phyloP scores from a whole-genome alignment of 1,140 invertebrate species.

The Drosophila fuyamai region DNA sequence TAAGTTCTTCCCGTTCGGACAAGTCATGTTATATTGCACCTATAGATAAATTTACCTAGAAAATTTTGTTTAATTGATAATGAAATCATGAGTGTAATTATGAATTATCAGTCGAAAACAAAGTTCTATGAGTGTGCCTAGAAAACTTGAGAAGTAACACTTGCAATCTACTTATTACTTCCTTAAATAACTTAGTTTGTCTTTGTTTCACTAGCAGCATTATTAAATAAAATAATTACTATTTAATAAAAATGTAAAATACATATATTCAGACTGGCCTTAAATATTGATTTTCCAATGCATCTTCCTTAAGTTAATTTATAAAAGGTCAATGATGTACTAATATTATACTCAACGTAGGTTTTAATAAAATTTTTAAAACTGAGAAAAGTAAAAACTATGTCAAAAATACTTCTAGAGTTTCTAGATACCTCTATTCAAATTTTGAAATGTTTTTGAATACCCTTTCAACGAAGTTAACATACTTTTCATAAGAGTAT shows the following conservation, averaged over 20 bases:
- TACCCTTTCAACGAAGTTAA: not conserved
- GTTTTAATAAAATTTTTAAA: too few relatives aligned
- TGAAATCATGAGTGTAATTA: constrained; percentile 24
- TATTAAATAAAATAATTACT: too few relatives aligned
- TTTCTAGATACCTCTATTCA: too few relatives aligned
- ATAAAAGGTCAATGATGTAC: too few relatives aligned
- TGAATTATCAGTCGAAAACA: not conserved
- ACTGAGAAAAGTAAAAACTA: too few relatives aligned
- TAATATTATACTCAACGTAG: too few relatives aligned
- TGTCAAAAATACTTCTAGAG: too few relatives aligned
- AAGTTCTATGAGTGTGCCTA: not conserved
- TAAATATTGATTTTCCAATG: too few relatives aligned
- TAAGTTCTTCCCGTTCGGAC: constrained; percentile 25
- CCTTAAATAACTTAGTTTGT: not conserved
- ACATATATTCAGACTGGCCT: too few relatives aligned
- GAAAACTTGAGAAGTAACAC: not conserved
- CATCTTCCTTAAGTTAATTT: too few relatives aligned
- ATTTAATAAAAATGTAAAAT: too few relatives aligned
- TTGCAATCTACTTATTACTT: not conserved
- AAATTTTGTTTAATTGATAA: constrained; percentile 17
- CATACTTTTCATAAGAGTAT: not conserved
- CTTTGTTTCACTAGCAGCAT: too few relatives aligned
- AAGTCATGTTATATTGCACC: constrained; percentile 23
- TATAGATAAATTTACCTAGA: constrained; percentile 3
- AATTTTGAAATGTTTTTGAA: not conserved